phyloP scores from a whole-genome alignment of 2,797 vertebrate genomes.

The Periophthalmus magnuspinnatus region DNA sequence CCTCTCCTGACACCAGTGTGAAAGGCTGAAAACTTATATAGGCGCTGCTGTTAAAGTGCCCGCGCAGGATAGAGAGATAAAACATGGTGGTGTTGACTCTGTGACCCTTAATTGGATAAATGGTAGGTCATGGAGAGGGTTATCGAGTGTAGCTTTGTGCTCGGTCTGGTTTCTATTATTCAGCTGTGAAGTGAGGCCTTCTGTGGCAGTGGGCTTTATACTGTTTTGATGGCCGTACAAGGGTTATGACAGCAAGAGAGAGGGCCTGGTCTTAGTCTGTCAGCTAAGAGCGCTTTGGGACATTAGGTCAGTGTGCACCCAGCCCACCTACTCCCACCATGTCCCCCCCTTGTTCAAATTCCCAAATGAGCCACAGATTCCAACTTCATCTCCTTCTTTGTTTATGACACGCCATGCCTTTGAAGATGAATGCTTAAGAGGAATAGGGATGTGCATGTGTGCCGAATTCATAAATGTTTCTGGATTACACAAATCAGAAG shows the following conservation, averaged over 20 bases:
- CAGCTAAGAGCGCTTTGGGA: slow-evolving; percentile 43
- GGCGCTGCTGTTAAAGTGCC: slow-evolving; percentile 28
- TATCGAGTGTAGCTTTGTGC: slow-evolving; percentile 19
- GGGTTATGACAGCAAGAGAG: slow-evolving; percentile 63
- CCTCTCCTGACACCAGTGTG: slow-evolving; percentile 5
- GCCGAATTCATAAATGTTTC: slow-evolving; percentile 49
- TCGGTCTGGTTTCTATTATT: slow-evolving; percentile 63
- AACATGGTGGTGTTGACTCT: slow-evolving; percentile 27
- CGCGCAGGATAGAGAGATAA: slow-evolving; percentile 43
- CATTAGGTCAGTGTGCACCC: slow-evolving; percentile 59
- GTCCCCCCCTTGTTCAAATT: slow-evolving; percentile 59
- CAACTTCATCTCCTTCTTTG: slow-evolving; percentile 67
- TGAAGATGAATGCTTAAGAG: slow-evolving; percentile 56
- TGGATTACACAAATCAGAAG: slow-evolving; percentile 34
- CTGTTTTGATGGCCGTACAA: slow-evolving; percentile 43
- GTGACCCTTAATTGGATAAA: slow-evolving; percentile 49
- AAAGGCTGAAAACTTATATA: slow-evolving; percentile 51
- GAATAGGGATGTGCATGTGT: slow-evolving; percentile 30
- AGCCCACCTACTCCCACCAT: slow-evolving; percentile 41
- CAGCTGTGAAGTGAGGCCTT: slow-evolving; percentile 47
- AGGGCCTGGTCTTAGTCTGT: slow-evolving; percentile 36
- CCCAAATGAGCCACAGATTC: slow-evolving; percentile 75
- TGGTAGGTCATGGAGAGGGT: slow-evolving; percentile 38
- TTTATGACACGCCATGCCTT: slow-evolving; percentile 71
- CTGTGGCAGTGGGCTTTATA: slow-evolving; percentile 39